Conservation (phyloP, 2,888 invertebrate genomes). For the Neoscelio sp. region DNA sequence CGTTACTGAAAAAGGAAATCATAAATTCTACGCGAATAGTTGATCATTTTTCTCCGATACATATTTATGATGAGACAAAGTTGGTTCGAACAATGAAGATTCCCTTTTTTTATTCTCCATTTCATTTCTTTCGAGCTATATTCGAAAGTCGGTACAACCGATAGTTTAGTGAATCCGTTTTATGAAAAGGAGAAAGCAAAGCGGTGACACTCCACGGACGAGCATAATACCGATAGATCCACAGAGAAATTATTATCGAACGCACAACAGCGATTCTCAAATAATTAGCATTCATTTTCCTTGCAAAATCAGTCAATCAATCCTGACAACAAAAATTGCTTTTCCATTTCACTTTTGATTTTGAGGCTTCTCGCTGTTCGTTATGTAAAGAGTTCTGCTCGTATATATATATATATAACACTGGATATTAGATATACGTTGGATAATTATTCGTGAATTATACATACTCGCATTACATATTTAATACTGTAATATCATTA, state of each 20-base stretch:
- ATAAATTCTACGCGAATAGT: too few species aligned
- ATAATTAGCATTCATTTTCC: conserved; percentile 33
- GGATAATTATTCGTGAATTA: conserved; percentile 17
- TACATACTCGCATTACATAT: conserved; percentile 39
- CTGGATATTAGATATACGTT: conserved; percentile 12
- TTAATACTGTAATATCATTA: conserved; percentile 43
- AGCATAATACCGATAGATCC: conserved; percentile 55
- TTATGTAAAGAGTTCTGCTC: too few species aligned
- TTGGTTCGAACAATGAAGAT: too few species aligned
- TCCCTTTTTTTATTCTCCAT: too few species aligned
- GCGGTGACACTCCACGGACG: conserved; percentile 36
- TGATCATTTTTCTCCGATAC: too few species aligned
- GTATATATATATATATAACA: too few species aligned
- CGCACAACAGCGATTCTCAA: conserved; percentile 34
- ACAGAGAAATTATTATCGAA: conserved; percentile 54
- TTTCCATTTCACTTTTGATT: conserved; percentile 22
- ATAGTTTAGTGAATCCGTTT: conserved; percentile 62
- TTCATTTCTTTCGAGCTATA: conserved; percentile 48
- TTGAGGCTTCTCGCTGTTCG: conserved; percentile 3
- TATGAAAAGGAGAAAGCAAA: conserved; percentile 65
- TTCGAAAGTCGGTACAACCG: conserved; percentile 61
- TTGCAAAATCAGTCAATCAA: conserved; percentile 4
- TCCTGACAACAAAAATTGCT: conserved; percentile 29
- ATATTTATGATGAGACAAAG: too few species aligned
- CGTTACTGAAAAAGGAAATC: too few species aligned